phyloP scores from a whole-genome alignment of 2,113 vertebrate species.

The Chauna torquata region DNA sequence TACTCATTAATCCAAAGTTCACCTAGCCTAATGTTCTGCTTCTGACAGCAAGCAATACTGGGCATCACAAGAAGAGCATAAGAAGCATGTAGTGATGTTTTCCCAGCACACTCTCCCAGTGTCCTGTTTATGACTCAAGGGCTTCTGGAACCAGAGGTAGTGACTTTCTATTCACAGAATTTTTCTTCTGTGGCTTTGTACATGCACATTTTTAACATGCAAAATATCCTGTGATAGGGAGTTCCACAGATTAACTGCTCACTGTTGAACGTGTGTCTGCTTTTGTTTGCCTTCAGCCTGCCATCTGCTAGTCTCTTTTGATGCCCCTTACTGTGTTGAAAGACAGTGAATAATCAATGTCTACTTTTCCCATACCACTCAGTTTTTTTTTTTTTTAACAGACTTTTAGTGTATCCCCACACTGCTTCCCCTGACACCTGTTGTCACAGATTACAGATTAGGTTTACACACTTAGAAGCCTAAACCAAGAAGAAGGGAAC shows the following conservation, averaged over 20 bases:
- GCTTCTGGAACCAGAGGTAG: not conserved
- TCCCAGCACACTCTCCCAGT: not conserved
- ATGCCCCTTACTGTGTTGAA: not conserved
- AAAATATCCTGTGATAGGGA: not conserved
- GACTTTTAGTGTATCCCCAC: not conserved
- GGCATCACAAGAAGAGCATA: not conserved
- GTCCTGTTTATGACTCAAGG: not conserved
- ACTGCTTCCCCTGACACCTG: not conserved
- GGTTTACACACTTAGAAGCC: not conserved
- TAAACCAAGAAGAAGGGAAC: not conserved
- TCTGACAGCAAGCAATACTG: not conserved
- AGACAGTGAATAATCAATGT: not conserved
- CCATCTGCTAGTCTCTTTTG: not conserved
- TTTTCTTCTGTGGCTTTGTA: not conserved
- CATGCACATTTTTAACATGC: not conserved
- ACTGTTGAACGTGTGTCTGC: not conserved
- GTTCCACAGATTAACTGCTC: not conserved
- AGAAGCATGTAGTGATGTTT: not conserved
- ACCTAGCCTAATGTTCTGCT: not conserved
- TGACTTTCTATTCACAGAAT: not conserved
- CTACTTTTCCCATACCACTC: not conserved
- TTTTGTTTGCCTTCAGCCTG: not conserved
- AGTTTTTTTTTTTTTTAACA: rapidly evolving
- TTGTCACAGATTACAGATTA: not conserved
- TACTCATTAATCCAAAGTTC: not conserved